Percentiles rank a stretch among this genome's conserved stretches.
Conservation (phyloP, 1,140 invertebrate species). For the Aporrectodea caliginosa region DNA sequence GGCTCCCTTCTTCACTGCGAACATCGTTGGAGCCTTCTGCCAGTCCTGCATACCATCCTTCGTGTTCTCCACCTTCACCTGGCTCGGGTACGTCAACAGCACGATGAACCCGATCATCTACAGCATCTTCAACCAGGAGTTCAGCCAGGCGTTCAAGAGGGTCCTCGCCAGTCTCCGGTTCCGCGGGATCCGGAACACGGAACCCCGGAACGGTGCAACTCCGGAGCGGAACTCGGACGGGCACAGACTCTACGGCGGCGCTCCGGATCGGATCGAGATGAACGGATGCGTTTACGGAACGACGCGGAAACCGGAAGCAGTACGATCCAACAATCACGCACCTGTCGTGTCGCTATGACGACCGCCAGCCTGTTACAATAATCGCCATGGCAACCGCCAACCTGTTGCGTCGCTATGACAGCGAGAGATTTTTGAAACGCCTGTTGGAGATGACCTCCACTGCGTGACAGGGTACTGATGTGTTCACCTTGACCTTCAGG, state of each 20-base stretch:
- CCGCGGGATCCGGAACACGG: background rate
- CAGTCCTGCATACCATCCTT: conserved; percentile 62
- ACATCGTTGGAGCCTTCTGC: conserved; percentile 70
- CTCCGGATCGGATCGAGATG: background rate
- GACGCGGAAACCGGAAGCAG: background rate
- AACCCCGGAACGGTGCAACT: background rate
- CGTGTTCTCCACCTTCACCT: conserved; percentile 88
- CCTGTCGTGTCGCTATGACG: background rate
- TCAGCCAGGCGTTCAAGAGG: conserved; percentile 83
- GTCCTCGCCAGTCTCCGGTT: background rate
- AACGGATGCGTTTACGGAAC: conserved; percentile 5
- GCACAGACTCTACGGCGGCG: background rate
- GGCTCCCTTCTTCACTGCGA: conserved; percentile 93
- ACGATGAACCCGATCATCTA: conserved; percentile 91
- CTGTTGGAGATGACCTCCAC: too few relatives aligned
- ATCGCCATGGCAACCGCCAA: too few relatives aligned
- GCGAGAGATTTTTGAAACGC: too few relatives aligned
- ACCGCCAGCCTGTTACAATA: too few relatives aligned
- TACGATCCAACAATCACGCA: background rate
- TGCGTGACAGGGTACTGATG: too few relatives aligned
- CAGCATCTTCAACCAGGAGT: conserved; percentile 96
- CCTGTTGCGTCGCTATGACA: too few relatives aligned
- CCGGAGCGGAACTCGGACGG: background rate
- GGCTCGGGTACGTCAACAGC: conserved; percentile 95
- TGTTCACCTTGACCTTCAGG: too few relatives aligned